These are phyloP conservation scores for Neolamprologus sp. DNA, from an alignment of 2,113 vertebrate species.

Conservation along the genomic window DNA sequence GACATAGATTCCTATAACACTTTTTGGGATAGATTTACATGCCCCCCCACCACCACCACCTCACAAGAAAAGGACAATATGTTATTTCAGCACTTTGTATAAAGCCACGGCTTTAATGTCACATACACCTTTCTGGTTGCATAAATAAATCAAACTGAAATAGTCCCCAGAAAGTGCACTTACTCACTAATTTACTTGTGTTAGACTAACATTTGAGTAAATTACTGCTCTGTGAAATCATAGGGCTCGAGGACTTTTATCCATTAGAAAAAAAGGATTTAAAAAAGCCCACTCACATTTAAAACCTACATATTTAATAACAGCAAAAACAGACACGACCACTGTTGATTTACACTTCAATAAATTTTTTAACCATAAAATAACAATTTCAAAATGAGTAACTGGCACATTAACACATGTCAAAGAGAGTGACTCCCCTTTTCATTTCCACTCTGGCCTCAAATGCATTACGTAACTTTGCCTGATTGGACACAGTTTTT, in stretches of 20 bases:
- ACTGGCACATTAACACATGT: not conserved
- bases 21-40: not conserved
- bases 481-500: not conserved
- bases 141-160: not conserved
- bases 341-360: not conserved
- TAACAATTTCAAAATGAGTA: not conserved
- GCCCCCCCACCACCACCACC: not conserved
- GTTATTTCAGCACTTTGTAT: not conserved
- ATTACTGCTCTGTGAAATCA: not conserved
- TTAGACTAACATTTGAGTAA: not conserved
- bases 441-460: not conserved
- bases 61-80: not conserved
- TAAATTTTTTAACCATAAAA: not conserved
- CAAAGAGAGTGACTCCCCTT: not conserved
- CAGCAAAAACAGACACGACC: not conserved
- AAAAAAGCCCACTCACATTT: not conserved
- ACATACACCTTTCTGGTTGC: not conserved
- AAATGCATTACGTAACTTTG: not conserved
- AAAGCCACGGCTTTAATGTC: not conserved
- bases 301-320: not conserved
- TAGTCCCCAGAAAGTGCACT: not conserved
- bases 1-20: not conserved
- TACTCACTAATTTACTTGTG: not conserved
- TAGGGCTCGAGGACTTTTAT: not conserved
- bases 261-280: not conserved